Evolutionary conservation across 2,888 invertebrate genomes (phyloP).

Genomic region (Lampropteryx suffumata): DNA sequence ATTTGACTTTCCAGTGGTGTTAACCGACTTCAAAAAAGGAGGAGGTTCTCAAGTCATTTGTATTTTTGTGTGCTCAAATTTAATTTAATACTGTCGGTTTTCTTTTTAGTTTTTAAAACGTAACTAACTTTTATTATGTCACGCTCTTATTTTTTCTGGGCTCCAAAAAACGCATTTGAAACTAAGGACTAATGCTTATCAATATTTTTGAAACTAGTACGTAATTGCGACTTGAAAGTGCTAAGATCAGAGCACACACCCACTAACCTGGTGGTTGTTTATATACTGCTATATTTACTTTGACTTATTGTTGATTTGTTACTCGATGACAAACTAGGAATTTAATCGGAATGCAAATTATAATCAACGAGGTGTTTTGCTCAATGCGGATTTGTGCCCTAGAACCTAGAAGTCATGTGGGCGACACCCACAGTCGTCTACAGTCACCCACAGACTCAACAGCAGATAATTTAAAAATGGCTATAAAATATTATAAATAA

Average conservation of each 20-base stretch:
- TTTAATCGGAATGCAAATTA: constrained; percentile 22
- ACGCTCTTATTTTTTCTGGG: no score
- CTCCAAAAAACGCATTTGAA: no score
- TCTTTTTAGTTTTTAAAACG: no score
- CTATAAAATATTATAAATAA: neutral
- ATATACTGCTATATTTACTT: neutral
- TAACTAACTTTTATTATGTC: no score
- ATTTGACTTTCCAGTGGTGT: no score
- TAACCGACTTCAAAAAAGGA: no score
- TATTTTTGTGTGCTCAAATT: no score
- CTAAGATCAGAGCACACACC: constrained; percentile 30
- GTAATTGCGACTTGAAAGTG: constrained; percentile 22
- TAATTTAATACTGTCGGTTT: no score
- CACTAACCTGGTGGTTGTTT: constrained; percentile 28
- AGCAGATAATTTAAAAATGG: constrained; percentile 19
- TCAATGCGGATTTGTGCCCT: constrained; percentile 35
- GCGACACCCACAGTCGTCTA: constrained; percentile 28
- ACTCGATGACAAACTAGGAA: constrained; percentile 15
- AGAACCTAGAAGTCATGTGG: constrained; percentile 29
- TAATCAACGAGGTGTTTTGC: constrained; percentile 25
- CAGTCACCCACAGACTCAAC: constrained; percentile 19
- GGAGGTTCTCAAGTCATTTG: no score
- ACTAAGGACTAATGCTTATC: no score
- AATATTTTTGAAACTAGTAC: constrained; percentile 21
- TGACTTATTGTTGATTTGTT: neutral